These are phyloP conservation scores for Pherbina coryleti DNA, from an alignment of 2,888 invertebrate species.

Conservation along the genomic window DNA sequence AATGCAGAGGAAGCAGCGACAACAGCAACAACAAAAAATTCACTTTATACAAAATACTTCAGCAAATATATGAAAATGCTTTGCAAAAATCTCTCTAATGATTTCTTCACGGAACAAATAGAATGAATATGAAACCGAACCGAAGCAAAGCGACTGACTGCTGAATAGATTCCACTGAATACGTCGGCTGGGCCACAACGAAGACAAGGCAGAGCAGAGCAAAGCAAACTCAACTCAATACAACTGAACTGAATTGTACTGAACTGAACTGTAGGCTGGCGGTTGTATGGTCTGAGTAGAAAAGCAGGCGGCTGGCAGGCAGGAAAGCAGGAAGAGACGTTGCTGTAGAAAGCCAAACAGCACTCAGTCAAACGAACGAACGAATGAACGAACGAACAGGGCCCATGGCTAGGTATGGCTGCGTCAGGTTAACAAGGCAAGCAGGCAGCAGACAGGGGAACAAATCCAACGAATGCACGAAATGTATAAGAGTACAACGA, in stretches of 20 bases:
- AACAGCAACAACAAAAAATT: conserved; percentile 18
- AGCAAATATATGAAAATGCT: conserved; percentile 30
- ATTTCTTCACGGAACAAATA: conserved; percentile 45
- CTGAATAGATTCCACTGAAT: conserved; percentile 23
- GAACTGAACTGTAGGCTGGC: conserved; percentile 11
- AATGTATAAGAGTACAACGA: conserved; percentile 17
- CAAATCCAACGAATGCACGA: conserved; percentile 19
- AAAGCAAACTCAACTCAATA: conserved; percentile 39
- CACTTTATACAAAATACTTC: conserved; percentile 26
- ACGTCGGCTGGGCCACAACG: not conserved
- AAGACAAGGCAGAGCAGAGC: conserved; percentile 12
- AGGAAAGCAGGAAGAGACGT: conserved; percentile 20
- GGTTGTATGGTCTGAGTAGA: not conserved
- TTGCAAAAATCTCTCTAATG: conserved; percentile 30
- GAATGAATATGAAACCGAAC: conserved; percentile 44
- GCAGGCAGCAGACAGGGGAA: not conserved
- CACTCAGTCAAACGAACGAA: conserved; percentile 18
- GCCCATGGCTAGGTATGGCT: not conserved
- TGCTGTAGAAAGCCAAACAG: conserved; percentile 21
- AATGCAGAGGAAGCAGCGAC: not conserved
- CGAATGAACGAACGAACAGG: not conserved
- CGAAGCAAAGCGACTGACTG: conserved; percentile 41
- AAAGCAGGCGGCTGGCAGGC: not conserved
- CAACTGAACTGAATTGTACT: conserved; percentile 42
- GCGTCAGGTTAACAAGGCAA: conserved; percentile 16